phyloP scores from a whole-genome alignment of 2,888 invertebrate species.

The Celastrina argiolus region DNA sequence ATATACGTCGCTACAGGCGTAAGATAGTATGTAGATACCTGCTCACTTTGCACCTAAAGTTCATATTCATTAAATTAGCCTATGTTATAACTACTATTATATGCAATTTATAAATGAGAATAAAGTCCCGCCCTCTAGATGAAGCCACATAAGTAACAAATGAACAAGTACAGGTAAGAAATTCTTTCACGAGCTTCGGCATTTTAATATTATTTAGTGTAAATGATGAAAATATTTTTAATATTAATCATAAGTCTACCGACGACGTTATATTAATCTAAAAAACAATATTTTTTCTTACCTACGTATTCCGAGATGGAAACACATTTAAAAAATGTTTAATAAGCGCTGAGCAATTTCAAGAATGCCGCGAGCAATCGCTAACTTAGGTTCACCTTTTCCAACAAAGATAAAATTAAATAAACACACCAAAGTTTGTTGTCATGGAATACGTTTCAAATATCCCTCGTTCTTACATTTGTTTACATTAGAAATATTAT shows the following conservation, averaged over 20 bases:
- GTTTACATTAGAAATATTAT: conserved; percentile 11
- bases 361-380: conserved; percentile 38
- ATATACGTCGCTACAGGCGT: too few species aligned
- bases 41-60: too few species aligned
- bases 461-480: conserved; percentile 22
- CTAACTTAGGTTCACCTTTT: conserved; percentile 40
- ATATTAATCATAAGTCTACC: conserved; percentile 20
- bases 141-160: background rate
- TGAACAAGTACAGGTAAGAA: background rate
- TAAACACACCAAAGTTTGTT: conserved; percentile 44
- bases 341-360: conserved; percentile 40
- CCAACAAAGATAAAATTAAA: conserved; percentile 44
- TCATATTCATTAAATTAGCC: too few species aligned
- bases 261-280: conserved; percentile 14
- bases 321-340: conserved; percentile 34
- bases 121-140: too few species aligned
- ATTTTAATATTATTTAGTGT: conserved; percentile 4
- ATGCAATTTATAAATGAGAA: too few species aligned
- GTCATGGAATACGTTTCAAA: conserved; percentile 40
- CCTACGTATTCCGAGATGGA: conserved; percentile 20
- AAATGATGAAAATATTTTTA: conserved; percentile 3
- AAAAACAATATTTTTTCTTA: conserved; percentile 23
- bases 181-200: background rate
- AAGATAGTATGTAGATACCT: too few species aligned
- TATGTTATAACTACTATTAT: too few species aligned